These are phyloP conservation scores for Battus philenor DNA, from an alignment of 1,140 invertebrate genomes.

Conservation along the genomic window DNA sequence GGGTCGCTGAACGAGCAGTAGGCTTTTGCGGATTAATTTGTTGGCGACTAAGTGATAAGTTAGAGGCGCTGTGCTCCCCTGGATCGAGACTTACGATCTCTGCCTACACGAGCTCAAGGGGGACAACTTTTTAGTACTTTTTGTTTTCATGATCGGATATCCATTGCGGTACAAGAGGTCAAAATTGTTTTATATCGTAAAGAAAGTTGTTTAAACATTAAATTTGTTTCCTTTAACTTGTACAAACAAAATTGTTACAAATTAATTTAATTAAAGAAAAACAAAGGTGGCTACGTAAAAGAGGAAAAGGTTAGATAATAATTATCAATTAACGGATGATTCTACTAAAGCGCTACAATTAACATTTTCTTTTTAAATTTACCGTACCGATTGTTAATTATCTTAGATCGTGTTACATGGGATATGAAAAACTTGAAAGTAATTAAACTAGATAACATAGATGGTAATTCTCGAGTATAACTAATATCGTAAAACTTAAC, in stretches of 20 bases:
- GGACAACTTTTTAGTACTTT: conserved; percentile 30
- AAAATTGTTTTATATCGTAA: background rate
- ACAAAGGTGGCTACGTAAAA: no score
- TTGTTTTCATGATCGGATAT: conserved; percentile 21
- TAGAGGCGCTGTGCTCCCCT: conserved; percentile 34
- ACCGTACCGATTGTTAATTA: no score
- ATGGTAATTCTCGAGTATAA: conserved; percentile 7
- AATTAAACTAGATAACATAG: background rate
- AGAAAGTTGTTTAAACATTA: conserved; percentile 9
- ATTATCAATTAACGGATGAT: no score
- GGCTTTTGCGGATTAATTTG: conserved; percentile 69
- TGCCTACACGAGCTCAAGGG: conserved; percentile 32
- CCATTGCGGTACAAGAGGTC: background rate
- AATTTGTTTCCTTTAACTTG: background rate
- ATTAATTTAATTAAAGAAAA: no score
- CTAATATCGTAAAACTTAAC: conserved; percentile 13
- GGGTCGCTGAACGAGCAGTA: conserved; percentile 49
- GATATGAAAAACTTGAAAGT: background rate
- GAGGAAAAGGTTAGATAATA: no score
- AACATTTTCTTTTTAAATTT: no score
- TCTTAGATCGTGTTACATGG: no score
- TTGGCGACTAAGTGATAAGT: conserved; percentile 69
- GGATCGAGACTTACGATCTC: conserved; percentile 43
- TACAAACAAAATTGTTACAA: no score
- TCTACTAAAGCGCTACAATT: no score